These are phyloP conservation scores for Ennomos quercinarius DNA, from an alignment of 2,888 invertebrate species.

Conservation along the genomic window DNA sequence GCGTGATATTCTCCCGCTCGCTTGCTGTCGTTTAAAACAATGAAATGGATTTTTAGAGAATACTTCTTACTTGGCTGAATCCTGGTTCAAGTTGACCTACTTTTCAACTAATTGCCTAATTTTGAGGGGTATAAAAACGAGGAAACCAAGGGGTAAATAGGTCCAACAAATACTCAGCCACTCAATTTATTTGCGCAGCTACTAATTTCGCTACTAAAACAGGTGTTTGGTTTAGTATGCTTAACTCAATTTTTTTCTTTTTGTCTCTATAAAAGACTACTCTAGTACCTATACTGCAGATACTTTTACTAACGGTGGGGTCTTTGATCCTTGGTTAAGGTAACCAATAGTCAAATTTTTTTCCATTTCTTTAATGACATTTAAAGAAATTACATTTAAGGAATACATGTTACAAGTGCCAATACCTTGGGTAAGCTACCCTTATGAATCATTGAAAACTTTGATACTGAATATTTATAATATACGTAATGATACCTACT, in stretches of 20 bases:
- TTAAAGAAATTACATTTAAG: no score
- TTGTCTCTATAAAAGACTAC: no score
- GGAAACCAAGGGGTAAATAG: background rate
- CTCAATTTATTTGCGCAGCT: constrained; percentile 10
- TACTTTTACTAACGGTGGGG: no score
- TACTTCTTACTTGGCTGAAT: constrained; percentile 13
- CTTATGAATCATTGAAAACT: no score
- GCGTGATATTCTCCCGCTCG: constrained; percentile 52
- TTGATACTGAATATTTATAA: no score
- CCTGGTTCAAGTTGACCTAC: background rate
- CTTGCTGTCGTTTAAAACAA: constrained; percentile 62
- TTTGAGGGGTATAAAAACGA: background rate
- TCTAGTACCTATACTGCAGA: no score
- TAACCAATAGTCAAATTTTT: no score
- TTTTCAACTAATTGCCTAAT: background rate
- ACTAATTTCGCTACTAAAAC: background rate
- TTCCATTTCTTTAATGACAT: no score
- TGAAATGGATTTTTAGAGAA: constrained; percentile 57
- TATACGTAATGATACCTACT: constrained; percentile 6
- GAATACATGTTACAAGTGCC: no score
- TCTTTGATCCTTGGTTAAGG: no score
- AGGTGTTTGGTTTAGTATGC: background rate
- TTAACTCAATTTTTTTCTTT: no score
- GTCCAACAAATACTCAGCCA: background rate
- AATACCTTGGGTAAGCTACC: no score